These are phyloP conservation scores for Acinonyx jubatus DNA, from an alignment of 2,113 vertebrate species.

Conservation along the genomic window DNA sequence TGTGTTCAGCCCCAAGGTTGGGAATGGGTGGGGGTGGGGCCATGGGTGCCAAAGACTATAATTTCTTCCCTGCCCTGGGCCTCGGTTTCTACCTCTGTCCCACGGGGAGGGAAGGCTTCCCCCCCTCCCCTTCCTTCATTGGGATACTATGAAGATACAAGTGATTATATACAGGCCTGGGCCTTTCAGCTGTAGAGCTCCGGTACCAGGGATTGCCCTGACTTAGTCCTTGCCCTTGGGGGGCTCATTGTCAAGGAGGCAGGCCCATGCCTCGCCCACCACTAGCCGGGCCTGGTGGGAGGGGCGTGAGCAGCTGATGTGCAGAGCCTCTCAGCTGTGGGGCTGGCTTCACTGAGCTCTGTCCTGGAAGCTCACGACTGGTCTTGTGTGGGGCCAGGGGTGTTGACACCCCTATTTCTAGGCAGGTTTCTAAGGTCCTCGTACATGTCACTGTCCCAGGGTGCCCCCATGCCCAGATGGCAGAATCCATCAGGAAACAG, in stretches of 20 bases:
- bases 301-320: neutral
- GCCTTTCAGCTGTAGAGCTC: neutral
- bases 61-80: neutral
- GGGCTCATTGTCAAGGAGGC: neutral
- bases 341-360: slow-evolving; percentile 48
- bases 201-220: neutral
- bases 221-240: neutral
- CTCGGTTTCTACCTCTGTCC: slow-evolving; percentile 34
- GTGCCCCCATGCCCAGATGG: neutral
- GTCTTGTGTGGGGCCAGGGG: neutral
- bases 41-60: neutral
- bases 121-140: neutral
- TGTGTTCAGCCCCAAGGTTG: neutral
- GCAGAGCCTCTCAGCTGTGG: neutral
- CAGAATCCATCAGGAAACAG: neutral
- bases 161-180: neutral
- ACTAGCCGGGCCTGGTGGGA: neutral
- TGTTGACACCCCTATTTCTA: accelerated
- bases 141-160: neutral
- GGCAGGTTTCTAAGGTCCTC: neutral
- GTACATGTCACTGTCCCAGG: neutral
- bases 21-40: neutral
- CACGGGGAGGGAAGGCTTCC: neutral
- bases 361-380: neutral
- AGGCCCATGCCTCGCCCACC: neutral